Percentiles rank a stretch among this genome's conserved stretches.
These are phyloP conservation scores for Fopius arisanus DNA, from an alignment of 1,140 invertebrate genomes.

Conservation along the genomic window DNA sequence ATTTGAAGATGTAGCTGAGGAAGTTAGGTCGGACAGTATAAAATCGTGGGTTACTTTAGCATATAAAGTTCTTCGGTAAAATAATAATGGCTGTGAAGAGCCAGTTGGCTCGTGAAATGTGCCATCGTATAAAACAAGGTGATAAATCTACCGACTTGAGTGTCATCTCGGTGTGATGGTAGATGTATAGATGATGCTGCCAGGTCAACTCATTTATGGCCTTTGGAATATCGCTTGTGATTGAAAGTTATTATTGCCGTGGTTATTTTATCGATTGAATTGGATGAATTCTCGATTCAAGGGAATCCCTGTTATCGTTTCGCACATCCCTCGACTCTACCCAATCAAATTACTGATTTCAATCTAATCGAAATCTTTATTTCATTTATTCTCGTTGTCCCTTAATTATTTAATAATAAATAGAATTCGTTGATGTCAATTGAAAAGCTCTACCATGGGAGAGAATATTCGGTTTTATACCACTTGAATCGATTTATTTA, in stretches of 20 bases:
- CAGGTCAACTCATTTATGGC: not conserved
- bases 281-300: not conserved
- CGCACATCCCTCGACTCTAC: too few relatives aligned
- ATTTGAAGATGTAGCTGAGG: not conserved
- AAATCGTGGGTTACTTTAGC: not conserved
- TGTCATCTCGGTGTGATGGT: slow-evolving; percentile 3
- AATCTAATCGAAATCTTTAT: too few relatives aligned
- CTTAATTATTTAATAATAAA: too few relatives aligned
- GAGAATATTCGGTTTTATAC: too few relatives aligned
- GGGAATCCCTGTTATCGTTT: not conserved
- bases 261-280: not conserved
- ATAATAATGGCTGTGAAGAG: slow-evolving; percentile 12
- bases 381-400: too few relatives aligned
- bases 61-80: not conserved
- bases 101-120: slow-evolving; percentile 11
- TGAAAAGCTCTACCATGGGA: too few relatives aligned
- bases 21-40: not conserved
- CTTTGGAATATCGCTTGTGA: not conserved
- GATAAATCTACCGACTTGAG: slow-evolving; percentile 17
- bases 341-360: too few relatives aligned
- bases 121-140: not conserved
- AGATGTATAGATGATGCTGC: not conserved
- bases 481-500: too few relatives aligned
- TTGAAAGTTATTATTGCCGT: not conserved
- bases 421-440: too few relatives aligned